phyloP scores from a whole-genome alignment of 2,113 vertebrate species.

The Rhabdornis inornatus region DNA sequence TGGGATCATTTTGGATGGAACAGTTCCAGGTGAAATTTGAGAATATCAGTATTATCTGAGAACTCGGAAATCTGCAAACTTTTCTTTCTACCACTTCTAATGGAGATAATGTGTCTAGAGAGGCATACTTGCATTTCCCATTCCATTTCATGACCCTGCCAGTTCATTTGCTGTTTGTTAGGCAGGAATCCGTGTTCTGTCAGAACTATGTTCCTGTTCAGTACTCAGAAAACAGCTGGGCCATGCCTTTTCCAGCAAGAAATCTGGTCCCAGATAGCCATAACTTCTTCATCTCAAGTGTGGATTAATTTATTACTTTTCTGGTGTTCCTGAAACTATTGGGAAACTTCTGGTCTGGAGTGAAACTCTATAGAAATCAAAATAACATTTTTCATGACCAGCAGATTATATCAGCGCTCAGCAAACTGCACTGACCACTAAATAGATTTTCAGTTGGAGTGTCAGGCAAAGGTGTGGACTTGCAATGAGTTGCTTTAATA shows the following conservation, averaged over 20 bases:
- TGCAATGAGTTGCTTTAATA: not conserved
- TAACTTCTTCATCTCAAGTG: not conserved
- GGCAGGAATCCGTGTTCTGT: not conserved
- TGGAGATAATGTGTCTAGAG: not conserved
- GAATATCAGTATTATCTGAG: not conserved
- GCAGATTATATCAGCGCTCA: not conserved
- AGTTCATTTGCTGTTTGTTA: not conserved
- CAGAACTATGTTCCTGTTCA: not conserved
- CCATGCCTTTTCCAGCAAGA: not conserved
- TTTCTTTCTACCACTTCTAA: not conserved
- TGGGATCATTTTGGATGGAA: not conserved
- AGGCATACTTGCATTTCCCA: not conserved
- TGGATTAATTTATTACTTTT: not conserved
- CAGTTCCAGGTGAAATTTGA: not conserved
- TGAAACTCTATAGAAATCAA: not conserved
- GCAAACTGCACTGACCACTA: not conserved
- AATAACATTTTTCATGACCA: not conserved
- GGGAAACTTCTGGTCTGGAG: not conserved
- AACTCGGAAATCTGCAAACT: not conserved
- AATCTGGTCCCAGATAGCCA: not conserved
- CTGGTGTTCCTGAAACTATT: not conserved
- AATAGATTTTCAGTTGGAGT: constrained; percentile 17
- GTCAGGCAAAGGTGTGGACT: not conserved
- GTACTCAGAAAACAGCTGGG: not conserved
- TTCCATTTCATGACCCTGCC: not conserved